Conservation (phyloP, 2,113 vertebrate species). For the Chamaea fasciata region DNA sequence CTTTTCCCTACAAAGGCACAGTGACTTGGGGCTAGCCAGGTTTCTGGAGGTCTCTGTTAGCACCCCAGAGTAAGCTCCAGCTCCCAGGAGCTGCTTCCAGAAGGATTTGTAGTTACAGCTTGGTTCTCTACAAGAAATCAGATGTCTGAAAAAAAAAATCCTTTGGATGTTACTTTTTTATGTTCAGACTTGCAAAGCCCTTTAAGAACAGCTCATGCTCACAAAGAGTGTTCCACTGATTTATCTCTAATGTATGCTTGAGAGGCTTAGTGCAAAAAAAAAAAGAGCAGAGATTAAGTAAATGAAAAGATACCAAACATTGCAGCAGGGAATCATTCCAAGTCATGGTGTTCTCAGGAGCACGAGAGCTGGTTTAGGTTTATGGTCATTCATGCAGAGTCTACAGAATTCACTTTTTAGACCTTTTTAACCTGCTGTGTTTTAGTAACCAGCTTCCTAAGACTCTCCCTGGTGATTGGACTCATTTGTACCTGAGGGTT, state of each 20-base stretch:
- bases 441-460: background rate
- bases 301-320: background rate
- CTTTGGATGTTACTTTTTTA: background rate
- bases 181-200: background rate
- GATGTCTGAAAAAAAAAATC: background rate
- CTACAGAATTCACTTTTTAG: background rate
- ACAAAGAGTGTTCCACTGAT: background rate
- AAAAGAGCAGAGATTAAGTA: slow-evolving; percentile 17
- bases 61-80: background rate
- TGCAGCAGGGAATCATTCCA: background rate
- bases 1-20: background rate
- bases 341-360: background rate
- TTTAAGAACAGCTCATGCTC: background rate
- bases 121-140: background rate
- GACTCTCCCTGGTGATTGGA: background rate
- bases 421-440: background rate
- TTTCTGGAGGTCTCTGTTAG: background rate
- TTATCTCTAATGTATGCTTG: slow-evolving; percentile 14
- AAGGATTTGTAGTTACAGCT: background rate
- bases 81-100: background rate
- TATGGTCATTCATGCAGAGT: background rate
- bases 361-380: background rate
- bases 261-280: slow-evolving; percentile 16
- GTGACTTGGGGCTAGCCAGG: background rate
- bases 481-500: background rate